Percentiles rank a stretch among this genome's conserved stretches.
Conservation (phyloP, 2,888 invertebrate species). For the Brachycybe producta region DNA sequence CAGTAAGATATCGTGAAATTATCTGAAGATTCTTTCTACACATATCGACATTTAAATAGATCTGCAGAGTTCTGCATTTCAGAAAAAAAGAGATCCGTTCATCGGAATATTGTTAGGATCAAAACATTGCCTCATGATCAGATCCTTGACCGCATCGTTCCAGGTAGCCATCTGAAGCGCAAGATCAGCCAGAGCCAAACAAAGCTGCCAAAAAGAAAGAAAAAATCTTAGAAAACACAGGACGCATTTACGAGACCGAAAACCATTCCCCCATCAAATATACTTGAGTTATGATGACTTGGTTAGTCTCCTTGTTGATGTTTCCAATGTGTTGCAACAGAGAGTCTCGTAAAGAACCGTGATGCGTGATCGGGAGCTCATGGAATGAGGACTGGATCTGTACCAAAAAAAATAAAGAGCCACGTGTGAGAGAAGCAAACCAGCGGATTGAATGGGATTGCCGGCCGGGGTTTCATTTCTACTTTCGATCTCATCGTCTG, state of each 20-base stretch:
- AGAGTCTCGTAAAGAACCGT: slow-evolving; percentile 76
- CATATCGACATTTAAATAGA: no score
- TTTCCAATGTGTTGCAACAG: slow-evolving; percentile 72
- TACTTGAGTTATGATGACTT: slow-evolving; percentile 72
- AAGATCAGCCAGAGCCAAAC: slow-evolving; percentile 83
- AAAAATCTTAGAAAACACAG: slow-evolving; percentile 3
- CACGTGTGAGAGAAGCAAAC: background rate
- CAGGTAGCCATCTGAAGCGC: slow-evolving; percentile 86
- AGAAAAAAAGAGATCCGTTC: no score
- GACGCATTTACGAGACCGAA: background rate
- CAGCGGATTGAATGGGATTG: background rate
- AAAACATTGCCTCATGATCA: slow-evolving; percentile 48
- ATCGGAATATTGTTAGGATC: background rate
- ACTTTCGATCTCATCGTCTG: slow-evolving; percentile 94
- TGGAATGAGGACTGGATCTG: slow-evolving; percentile 55
- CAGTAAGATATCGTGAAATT: no score
- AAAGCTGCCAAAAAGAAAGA: slow-evolving; percentile 43
- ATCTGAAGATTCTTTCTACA: no score
- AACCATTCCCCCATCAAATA: background rate
- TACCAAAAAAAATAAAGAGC: slow-evolving; percentile 17
- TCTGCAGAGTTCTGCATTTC: no score
- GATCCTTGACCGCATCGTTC: slow-evolving; percentile 73
- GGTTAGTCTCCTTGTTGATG: slow-evolving; percentile 62
- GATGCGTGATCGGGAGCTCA: slow-evolving; percentile 73
- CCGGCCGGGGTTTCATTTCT: no score